These are phyloP conservation scores for Rousettus madagascariensis DNA, from an alignment of 2,797 vertebrate species.

Conservation along the genomic window DNA sequence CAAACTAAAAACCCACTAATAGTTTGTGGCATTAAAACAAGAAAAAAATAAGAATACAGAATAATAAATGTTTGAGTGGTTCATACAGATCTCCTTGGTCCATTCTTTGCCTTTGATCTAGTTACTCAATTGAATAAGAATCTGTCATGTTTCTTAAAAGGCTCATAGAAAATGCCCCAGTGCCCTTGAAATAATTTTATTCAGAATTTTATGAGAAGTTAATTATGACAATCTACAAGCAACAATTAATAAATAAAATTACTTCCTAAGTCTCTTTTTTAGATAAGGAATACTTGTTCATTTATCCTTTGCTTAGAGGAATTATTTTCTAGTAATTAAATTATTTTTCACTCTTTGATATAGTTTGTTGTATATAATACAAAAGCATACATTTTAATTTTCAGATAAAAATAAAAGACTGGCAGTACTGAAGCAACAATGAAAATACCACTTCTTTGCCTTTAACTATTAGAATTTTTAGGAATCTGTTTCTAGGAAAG, in stretches of 20 bases:
- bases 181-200: neutral
- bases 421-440: neutral
- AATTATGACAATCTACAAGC: neutral
- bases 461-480: neutral
- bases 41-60: neutral
- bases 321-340: neutral
- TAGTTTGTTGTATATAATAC: neutral
- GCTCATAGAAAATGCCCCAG: neutral
- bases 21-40: constrained; percentile 23
- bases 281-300: neutral
- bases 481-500: neutral
- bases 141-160: neutral
- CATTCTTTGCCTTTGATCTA: neutral
- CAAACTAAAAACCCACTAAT: neutral
- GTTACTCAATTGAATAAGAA: neutral
- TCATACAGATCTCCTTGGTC: neutral
- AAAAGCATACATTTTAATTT: constrained; percentile 19
- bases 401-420: constrained; percentile 32
- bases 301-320: neutral
- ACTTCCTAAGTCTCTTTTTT: neutral
- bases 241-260: constrained; percentile 12
- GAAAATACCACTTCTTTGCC: constrained; percentile 19
- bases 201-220: constrained; percentile 2
- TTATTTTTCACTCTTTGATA: constrained; percentile 18
- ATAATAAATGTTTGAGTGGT: neutral